These are phyloP conservation scores for Peromyscus attwateri DNA, from an alignment of 2,797 vertebrate genomes.

Conservation along the genomic window DNA sequence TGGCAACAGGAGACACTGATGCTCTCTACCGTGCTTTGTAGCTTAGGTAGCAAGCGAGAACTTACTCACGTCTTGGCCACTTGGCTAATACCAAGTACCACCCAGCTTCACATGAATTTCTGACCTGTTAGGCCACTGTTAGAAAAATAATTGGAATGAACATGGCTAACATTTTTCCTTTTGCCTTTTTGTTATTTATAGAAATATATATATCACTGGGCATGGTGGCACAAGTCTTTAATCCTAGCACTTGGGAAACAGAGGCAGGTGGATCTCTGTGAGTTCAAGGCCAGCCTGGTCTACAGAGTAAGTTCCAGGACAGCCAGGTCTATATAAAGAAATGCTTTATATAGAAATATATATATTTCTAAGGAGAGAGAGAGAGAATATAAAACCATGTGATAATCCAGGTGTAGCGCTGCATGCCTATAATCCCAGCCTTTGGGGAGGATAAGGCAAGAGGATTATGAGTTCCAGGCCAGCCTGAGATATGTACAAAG, in stretches of 20 bases:
- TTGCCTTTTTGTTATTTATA: too few species aligned
- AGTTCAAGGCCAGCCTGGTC: too few species aligned
- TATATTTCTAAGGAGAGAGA: too few species aligned
- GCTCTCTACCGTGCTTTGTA: not conserved
- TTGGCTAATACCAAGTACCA: not conserved
- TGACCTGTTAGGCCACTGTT: not conserved
- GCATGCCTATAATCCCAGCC: not conserved
- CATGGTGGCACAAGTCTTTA: too few species aligned
- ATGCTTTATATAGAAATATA: too few species aligned
- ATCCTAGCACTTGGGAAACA: too few species aligned
- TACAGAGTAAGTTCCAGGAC: too few species aligned
- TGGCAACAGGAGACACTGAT: not conserved
- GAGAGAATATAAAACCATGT: not conserved
- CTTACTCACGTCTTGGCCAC: not conserved
- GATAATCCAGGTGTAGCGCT: not conserved
- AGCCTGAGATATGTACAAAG: not conserved
- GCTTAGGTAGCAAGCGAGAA: not conserved
- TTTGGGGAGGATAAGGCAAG: not conserved
- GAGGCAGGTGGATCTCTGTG: too few species aligned
- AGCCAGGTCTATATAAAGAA: too few species aligned
- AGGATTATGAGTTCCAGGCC: not conserved
- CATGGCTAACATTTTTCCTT: not conserved
- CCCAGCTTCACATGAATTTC: not conserved
- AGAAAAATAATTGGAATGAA: conserved; percentile 5
- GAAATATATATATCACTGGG: too few species aligned